Evolutionary conservation across 2,797 vertebrate species (phyloP).

Genomic region (Alauda arvensis): DNA sequence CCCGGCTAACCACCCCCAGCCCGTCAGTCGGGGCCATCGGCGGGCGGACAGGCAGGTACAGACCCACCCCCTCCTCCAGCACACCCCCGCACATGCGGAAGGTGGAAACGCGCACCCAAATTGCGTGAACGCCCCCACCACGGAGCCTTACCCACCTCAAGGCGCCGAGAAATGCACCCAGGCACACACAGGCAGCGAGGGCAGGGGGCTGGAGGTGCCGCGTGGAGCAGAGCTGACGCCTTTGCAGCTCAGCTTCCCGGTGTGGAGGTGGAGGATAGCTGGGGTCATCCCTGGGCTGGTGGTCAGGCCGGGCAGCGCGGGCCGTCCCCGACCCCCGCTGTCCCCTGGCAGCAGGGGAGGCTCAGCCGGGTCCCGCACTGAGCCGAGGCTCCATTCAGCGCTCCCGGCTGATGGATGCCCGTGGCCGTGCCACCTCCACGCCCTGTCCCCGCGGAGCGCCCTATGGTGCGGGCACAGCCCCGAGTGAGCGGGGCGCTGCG

Average conservation of each 20-base stretch:
- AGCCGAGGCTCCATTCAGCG: not conserved
- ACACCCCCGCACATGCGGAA: no score
- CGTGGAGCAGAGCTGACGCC: not conserved
- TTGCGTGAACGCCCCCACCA: rapidly evolving
- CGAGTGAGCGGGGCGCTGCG: not conserved
- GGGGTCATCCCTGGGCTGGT: not conserved
- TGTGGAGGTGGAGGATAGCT: not conserved
- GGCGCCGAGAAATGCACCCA: rapidly evolving
- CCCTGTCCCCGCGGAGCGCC: not conserved
- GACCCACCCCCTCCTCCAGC: not conserved
- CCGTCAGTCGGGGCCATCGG: rapidly evolving
- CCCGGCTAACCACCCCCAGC: not conserved
- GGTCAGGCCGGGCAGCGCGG: not conserved
- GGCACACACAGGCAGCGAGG: rapidly evolving
- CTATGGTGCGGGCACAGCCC: not conserved
- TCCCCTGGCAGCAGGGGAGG: not conserved
- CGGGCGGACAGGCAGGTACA: no score
- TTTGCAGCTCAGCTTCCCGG: not conserved
- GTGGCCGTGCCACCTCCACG: not conserved
- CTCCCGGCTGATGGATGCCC: not conserved
- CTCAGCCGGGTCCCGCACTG: rapidly evolving
- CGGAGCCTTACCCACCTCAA: rapidly evolving
- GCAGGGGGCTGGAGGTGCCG: not conserved
- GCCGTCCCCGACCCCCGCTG: not conserved
- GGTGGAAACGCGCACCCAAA: not conserved